Base-by-base conservation (phyloP, 2,888 invertebrate genomes). In the Netelia melanura region DNA sequence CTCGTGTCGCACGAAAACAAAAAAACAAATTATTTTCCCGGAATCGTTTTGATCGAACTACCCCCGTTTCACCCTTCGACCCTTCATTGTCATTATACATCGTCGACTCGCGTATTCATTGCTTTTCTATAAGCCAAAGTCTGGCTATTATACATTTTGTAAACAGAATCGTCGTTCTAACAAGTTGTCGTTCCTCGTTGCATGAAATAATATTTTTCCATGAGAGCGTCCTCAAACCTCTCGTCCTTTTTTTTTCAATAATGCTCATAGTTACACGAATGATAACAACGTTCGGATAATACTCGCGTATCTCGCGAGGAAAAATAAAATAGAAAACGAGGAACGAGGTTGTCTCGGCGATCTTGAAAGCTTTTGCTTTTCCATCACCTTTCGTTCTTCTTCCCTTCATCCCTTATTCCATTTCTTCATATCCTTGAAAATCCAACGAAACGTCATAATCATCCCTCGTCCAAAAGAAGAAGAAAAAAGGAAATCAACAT, bases 361-460 rank as follows among this genome's bases (percentile, higher is more conserved):
- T 62, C 11, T 54, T 58, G 56, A 48, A 70, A 56, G 76, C 48
- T 76, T 25, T 74, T 76, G 25, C 30, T 23, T 64, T 58, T 52
- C 48, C 11, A 30, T 58, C 71, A 21, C 44, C 17, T 72, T 38
- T 72, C 52, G 23, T 72, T 43, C n/a, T 17, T 44, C 62, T 17
- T 38, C 25, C 58, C 56, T 58, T 52, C n/a, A 43, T 54, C 23
- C 17, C 25, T 10, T 52, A 21, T 5, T n/a, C 9, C 62, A 17
- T 62, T 30, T 78, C 67, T 38, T 81, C 38, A 64, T 68, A 30
- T 72, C 68, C 61, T 62, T 48, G 78, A n/a, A 81, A 81, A 78
- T 84, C 56, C 84, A 81, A 72, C 77, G 56, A 48, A 74, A 77
- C 71, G 61, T 74, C 68, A 74, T 70, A 78, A 80, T 81, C 74